Base-by-base conservation (phyloP, 2,797 vertebrate genomes). In the Muscicapa comitata region DNA sequence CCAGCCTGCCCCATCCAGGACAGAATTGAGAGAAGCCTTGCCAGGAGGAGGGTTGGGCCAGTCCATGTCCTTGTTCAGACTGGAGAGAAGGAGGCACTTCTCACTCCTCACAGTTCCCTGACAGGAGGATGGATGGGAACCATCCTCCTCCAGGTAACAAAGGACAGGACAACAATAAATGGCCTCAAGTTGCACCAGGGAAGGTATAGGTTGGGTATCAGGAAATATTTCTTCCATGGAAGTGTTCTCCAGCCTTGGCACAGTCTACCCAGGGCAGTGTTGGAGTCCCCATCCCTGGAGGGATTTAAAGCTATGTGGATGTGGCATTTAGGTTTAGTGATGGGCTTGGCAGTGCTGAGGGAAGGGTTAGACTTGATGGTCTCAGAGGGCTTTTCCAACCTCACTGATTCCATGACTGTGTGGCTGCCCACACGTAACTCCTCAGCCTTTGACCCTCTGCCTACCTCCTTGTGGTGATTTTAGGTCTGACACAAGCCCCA, bases 21-120 rank as follows among this genome's bases (percentile, higher is more conserved):
- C 55, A 66, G 5, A 6, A 25, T 0, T n/a, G 7, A 13, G 5
- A 9, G 47, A 84, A 79, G 23, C 29, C 25, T 59, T 11, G 4
- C 14, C 12, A 24, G 54, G 38, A 76, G 38, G 19, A 76, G 38
- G 19, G 14, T 18, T 86, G 57, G 33, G 47, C 28, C 62, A 76
- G 40, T 62, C 66, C 66, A 37, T 37, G 37, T n/a, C 43, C 26
- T 63, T 57, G 31, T 19, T 50, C 37, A 71, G 26, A 37, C 50
- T 63, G 50, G 48, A 71, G 42, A 63, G 37, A n/a, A 72, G 28
- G n/a, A 29, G 28, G 28, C 19, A 72, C 28, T 68, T 53, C 40
- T 28, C 1, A 1, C 19, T 63, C n/a, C 50, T 31, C 19, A 24
- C 18, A 71, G 51, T 16, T 63, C 26, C 11, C 58, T 65, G 51